These are phyloP conservation scores for Zootoca vivipara DNA, from an alignment of 2,113 vertebrate species.

Conservation along the genomic window DNA sequence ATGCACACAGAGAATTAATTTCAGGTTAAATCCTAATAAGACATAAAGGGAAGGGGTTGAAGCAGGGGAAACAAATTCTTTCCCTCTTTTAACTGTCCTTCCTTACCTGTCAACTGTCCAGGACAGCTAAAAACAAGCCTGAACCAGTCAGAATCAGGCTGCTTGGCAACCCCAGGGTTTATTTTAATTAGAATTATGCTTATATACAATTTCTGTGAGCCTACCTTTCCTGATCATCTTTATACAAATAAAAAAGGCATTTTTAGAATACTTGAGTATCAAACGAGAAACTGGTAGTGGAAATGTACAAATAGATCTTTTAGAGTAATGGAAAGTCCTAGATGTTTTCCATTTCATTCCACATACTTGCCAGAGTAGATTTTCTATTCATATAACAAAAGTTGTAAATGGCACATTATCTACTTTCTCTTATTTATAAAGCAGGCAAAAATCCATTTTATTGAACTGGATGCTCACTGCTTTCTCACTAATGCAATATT, in stretches of 20 bases:
- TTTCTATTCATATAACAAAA: conserved; percentile 53
- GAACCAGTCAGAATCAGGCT: background rate
- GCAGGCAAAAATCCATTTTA: conserved; percentile 58
- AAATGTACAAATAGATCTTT: conserved; percentile 19
- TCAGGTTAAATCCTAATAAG: background rate
- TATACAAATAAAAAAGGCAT: conserved; percentile 2
- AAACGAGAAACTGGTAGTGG: background rate
- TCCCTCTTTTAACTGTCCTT: background rate
- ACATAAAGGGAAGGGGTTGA: background rate
- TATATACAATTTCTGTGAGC: background rate
- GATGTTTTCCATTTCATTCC: conserved; percentile 29
- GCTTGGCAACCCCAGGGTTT: background rate
- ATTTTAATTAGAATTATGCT: background rate
- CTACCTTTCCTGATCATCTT: background rate
- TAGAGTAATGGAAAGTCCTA: conserved; percentile 26
- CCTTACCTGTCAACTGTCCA: background rate
- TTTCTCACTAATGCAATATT: conserved; percentile 57
- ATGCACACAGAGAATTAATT: background rate
- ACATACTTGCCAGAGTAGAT: conserved; percentile 33
- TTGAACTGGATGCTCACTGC: conserved; percentile 50
- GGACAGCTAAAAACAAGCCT: background rate
- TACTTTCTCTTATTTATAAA: conserved; percentile 64
- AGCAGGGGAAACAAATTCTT: background rate
- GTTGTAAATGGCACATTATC: conserved; percentile 58
- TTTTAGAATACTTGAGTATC: conserved; percentile 22